phyloP scores from a whole-genome alignment of 1,140 invertebrate species.

The Dendrolimus kikuchii region DNA sequence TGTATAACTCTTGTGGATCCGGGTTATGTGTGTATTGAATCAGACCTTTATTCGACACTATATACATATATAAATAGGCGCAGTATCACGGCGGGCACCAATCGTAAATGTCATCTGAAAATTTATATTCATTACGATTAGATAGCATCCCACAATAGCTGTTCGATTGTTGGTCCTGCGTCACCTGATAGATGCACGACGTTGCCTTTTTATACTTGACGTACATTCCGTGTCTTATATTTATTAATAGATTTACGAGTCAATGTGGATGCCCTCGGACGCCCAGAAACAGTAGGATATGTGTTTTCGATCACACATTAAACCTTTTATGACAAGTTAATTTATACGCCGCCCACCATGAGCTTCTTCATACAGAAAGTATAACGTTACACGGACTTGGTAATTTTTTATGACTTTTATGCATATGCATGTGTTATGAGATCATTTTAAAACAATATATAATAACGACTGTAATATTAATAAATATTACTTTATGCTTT shows the following conservation, averaged over 20 bases:
- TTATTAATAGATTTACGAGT: constrained; percentile 36
- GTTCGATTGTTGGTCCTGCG: constrained; percentile 51
- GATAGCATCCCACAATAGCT: constrained; percentile 59
- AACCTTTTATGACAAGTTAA: constrained; percentile 45
- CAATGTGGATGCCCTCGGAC: constrained; percentile 3
- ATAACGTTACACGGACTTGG: constrained; percentile 29
- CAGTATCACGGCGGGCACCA: constrained; percentile 54
- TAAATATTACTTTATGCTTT: too few relatives aligned
- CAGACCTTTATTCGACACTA: constrained; percentile 47
- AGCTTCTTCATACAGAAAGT: constrained; percentile 25
- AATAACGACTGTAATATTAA: neutral
- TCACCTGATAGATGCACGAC: constrained; percentile 64
- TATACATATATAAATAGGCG: constrained; percentile 42
- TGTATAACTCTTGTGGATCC: constrained; percentile 38
- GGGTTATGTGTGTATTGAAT: constrained; percentile 40
- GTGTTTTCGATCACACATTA: constrained; percentile 39
- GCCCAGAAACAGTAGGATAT: constrained; percentile 41
- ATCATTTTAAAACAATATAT: constrained; percentile 27
- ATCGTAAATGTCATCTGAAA: constrained; percentile 69
- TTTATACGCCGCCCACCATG: constrained; percentile 41
- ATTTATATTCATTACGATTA: constrained; percentile 72
- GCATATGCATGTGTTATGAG: constrained; percentile 4
- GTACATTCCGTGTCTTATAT: constrained; percentile 23
- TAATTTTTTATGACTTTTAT: constrained; percentile 9
- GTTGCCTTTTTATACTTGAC: constrained; percentile 60